These are phyloP conservation scores for Bovichtus diacanthus DNA, from an alignment of 2,797 vertebrate species.

Conservation along the genomic window DNA sequence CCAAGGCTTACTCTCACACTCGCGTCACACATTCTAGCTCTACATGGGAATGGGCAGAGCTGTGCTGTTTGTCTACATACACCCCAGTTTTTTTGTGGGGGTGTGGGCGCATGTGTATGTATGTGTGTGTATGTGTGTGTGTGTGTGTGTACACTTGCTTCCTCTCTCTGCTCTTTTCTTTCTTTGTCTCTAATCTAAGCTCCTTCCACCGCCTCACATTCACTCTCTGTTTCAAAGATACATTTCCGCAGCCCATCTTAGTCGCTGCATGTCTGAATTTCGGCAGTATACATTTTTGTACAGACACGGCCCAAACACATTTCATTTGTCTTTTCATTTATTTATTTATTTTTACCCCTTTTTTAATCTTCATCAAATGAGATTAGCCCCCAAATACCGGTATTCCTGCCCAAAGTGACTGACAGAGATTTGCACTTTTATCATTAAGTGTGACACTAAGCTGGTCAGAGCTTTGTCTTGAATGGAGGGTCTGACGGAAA, in stretches of 20 bases:
- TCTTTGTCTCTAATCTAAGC: slow-evolving; percentile 65
- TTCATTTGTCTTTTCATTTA: slow-evolving; percentile 73
- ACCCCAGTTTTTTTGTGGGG: slow-evolving; percentile 65
- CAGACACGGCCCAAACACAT: slow-evolving; percentile 55
- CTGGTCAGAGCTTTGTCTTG: slow-evolving; percentile 92
- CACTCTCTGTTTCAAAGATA: slow-evolving; percentile 3
- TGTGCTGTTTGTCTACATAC: slow-evolving; percentile 75
- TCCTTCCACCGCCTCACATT: slow-evolving; percentile 41
- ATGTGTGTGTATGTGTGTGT: slow-evolving; percentile 30
- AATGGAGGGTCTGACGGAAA: slow-evolving; percentile 96
- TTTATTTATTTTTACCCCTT: slow-evolving; percentile 37
- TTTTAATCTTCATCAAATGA: slow-evolving; percentile 92
- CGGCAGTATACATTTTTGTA: slow-evolving; percentile 38
- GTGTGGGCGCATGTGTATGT: slow-evolving; percentile 56
- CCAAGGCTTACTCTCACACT: slow-evolving; percentile 80
- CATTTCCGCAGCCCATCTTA: slow-evolving; percentile 37
- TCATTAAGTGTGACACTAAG: slow-evolving; percentile 97
- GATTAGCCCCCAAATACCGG: slow-evolving; percentile 93
- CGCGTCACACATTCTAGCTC: slow-evolving; percentile 81
- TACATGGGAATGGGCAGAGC: slow-evolving; percentile 78
- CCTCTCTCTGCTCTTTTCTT: slow-evolving; percentile 51
- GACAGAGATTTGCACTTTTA: slow-evolving; percentile 98
- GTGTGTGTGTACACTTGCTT: slow-evolving; percentile 53
- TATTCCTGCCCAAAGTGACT: slow-evolving; percentile 91
- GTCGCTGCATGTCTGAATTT: slow-evolving; percentile 13